Evolutionary conservation across 2,113 vertebrate genomes (phyloP).

Genomic region (Lepisosteus oculatus): DNA sequence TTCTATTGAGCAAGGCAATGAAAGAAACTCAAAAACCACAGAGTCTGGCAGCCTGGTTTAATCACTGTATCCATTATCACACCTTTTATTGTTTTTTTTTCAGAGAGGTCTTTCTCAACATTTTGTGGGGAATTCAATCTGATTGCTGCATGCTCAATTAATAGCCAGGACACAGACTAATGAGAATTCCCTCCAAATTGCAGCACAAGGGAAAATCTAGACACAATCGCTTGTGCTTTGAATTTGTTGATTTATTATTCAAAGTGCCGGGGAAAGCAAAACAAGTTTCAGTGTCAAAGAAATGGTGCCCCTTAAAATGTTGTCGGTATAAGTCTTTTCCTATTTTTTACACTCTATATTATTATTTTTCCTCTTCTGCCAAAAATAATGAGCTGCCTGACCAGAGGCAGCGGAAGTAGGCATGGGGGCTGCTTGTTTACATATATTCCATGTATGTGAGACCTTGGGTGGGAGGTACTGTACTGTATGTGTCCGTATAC

Average conservation of each 20-base stretch:
- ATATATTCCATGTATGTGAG: not conserved
- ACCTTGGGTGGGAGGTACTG: not conserved
- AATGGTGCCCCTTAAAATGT: not conserved
- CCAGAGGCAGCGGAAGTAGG: not conserved
- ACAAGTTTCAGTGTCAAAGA: not conserved
- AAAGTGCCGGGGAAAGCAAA: not conserved
- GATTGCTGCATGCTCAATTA: constrained; percentile 42
- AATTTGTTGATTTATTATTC: not conserved
- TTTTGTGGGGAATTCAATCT: not conserved
- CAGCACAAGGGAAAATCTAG: not conserved
- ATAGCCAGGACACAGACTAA: constrained; percentile 40
- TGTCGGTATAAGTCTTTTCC: not conserved
- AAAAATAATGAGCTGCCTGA: constrained; percentile 1
- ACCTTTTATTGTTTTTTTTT: constrained; percentile 8
- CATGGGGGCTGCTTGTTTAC: not conserved
- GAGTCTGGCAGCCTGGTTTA: constrained; percentile 32
- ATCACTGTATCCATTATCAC: constrained; percentile 40
- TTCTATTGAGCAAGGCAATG: constrained; percentile 37
- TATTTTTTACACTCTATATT: not conserved
- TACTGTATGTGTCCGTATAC: too few relatives aligned
- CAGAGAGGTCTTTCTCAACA: too few relatives aligned
- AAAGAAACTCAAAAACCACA: constrained; percentile 35
- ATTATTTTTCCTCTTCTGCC: not conserved
- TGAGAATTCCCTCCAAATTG: constrained; percentile 17
- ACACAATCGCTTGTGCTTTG: not conserved